Conservation (phyloP, 2,797 vertebrate genomes). For the Holocentrus rufus region DNA sequence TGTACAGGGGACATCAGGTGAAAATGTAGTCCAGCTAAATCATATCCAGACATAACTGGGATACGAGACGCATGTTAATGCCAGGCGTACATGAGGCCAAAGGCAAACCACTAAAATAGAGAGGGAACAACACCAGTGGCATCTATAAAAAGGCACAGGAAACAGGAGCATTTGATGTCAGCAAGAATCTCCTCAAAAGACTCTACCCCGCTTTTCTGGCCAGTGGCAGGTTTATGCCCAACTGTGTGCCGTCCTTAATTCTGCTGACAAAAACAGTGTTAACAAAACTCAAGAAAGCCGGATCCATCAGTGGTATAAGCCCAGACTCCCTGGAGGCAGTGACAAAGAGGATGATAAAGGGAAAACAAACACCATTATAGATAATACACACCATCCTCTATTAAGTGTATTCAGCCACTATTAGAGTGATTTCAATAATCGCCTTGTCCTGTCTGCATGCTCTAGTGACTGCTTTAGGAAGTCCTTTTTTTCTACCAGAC, state of each 20-base stretch:
- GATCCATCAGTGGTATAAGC: slow-evolving; percentile 9
- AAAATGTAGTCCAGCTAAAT: slow-evolving; percentile 31
- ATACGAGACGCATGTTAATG: slow-evolving; percentile 4
- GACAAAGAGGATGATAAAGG: slow-evolving; percentile 47
- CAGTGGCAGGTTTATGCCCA: slow-evolving; percentile 20
- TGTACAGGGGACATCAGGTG: slow-evolving; percentile 9
- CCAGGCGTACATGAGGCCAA: not conserved
- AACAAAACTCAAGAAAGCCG: slow-evolving; percentile 18
- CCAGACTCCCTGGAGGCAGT: slow-evolving; percentile 40
- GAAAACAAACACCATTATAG: slow-evolving; percentile 30
- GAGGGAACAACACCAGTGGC: slow-evolving; percentile 11
- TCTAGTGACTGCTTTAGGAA: not conserved
- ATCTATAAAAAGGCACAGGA: slow-evolving; percentile 24
- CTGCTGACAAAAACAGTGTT: slow-evolving; percentile 52
- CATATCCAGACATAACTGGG: slow-evolving; percentile 20
- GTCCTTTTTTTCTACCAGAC: not conserved
- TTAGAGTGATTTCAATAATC: slow-evolving; percentile 31
- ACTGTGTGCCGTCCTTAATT: slow-evolving; percentile 37
- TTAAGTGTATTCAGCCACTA: slow-evolving; percentile 8
- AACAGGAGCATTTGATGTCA: slow-evolving; percentile 23
- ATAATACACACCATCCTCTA: slow-evolving; percentile 19
- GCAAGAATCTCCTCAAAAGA: slow-evolving; percentile 31
- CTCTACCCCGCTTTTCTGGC: slow-evolving; percentile 5
- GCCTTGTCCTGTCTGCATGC: slow-evolving; percentile 14
- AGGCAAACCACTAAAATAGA: slow-evolving; percentile 2